Base-by-base conservation (phyloP, 2,888 invertebrate genomes). In the Agriotes lineatus region DNA sequence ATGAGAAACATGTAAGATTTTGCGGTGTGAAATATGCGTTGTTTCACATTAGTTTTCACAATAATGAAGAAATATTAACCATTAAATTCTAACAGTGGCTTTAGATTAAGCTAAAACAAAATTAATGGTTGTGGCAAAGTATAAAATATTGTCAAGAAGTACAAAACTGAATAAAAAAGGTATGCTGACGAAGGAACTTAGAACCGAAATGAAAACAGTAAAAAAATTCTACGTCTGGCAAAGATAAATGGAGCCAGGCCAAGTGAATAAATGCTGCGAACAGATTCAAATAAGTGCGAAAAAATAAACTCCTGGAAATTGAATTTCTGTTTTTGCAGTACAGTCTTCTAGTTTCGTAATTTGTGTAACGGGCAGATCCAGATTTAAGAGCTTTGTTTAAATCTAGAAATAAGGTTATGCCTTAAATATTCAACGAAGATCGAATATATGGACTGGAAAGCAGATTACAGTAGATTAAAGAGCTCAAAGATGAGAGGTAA, bases 221-320 rank as follows among this genome's bases (percentile, higher is more conserved):
- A 62, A 62, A 62, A 61, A 61, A 59, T 22, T 62, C 33, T 42
- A 62, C 39, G 61, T 39, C 52, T 62, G 37, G 61, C 19, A 20
- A 62, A 62, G 61, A 62, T 62, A 62, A 62, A 62, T 62, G 61
- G 52, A 39, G 25, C 39, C 22, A 22, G 39, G 61, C 50, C 61
- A 62, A 44, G 61, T 52, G 52, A 62, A 54, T 62, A 35, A 62
- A 62, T 52, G 52, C 52, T 42, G 50, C 39, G 33, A 61, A 61
- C 61, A 52, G 61, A 62, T 62, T 62, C 52, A 37, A 37, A 22
- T 33, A 50, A 52, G 39, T 37, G 35, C 22, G 61, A 62, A 62
- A 62, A 62, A 62, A 37, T 42, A 62, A 54, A 62, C 52, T 42
- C 33, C 2, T 10, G 20, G 52, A 62, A 62, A 50, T 37, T 52